Conservation (phyloP, 2,888 invertebrate species). For the Zootermopsis nevadensis region DNA sequence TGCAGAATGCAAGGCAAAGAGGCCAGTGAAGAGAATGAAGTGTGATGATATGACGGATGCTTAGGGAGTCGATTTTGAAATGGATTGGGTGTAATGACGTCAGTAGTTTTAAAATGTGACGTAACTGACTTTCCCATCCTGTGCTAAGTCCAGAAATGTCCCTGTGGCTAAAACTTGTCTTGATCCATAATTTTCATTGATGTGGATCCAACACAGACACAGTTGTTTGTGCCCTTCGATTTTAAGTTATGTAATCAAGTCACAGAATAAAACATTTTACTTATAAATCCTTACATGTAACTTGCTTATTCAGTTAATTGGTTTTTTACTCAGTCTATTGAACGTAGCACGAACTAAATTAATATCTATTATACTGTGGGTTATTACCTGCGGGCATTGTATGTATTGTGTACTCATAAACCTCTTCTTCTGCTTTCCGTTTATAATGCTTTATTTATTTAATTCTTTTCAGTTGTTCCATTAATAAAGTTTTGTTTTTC, state of each 20-base stretch:
- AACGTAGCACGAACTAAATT: neutral
- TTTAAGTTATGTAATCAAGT: neutral
- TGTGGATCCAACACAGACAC: no score
- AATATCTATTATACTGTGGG: neutral
- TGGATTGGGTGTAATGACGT: no score
- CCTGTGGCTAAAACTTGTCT: no score
- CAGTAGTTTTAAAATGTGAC: no score
- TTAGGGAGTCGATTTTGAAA: no score
- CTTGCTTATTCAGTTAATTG: neutral
- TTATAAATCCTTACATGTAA: neutral
- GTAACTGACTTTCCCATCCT: no score
- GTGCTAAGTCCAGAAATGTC: no score
- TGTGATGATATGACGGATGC: no score
- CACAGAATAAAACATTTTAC: neutral
- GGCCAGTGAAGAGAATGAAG: no score
- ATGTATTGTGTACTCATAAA: neutral
- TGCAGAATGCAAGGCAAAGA: no score
- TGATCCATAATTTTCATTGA: no score
- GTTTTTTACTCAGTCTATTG: neutral
- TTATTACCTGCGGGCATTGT: neutral
- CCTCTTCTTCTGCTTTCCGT: neutral
- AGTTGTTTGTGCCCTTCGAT: neutral
- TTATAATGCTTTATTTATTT: constrained; percentile 9
- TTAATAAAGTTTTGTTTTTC: constrained; percentile 55
- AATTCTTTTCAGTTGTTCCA: constrained; percentile 1